Percentiles rank a stretch among this genome's conserved stretches.
Conservation (phyloP, 2,113 vertebrate species). For the Ictidomys tridecemlineatus region DNA sequence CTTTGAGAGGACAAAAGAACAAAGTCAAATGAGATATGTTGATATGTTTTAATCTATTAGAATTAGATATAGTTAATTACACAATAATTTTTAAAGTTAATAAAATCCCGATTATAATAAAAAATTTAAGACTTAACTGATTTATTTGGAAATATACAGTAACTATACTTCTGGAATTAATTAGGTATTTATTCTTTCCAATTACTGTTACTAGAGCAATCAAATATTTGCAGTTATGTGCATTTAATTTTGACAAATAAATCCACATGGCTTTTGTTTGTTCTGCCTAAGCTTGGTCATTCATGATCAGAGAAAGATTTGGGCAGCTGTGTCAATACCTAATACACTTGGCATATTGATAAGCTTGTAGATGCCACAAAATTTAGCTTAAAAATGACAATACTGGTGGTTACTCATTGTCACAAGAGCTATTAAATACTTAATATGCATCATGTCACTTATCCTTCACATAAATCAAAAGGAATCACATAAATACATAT, state of each 20-base stretch:
- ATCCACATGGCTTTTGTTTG: not conserved
- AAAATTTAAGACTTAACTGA: not conserved
- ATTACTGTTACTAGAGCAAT: not conserved
- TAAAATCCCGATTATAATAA: not conserved
- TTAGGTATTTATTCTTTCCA: not conserved
- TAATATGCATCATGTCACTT: not conserved
- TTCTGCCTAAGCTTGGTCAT: not conserved
- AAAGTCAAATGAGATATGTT: not conserved
- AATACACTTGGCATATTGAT: not conserved
- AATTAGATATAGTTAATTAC: not conserved
- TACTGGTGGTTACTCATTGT: not conserved
- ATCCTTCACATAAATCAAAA: not conserved
- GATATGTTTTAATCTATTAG: not conserved
- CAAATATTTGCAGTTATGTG: not conserved
- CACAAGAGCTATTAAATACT: not conserved
- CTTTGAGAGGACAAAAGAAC: not conserved
- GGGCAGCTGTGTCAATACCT: not conserved
- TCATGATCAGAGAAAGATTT: not conserved
- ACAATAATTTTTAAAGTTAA: not conserved
- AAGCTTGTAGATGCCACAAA: not conserved
- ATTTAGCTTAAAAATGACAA: not conserved
- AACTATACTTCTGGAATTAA: not conserved
- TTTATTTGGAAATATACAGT: not conserved
- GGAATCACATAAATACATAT: not conserved
- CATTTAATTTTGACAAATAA: constrained; percentile 19